Percentiles rank a stretch among this genome's conserved stretches.
These are phyloP conservation scores for Diplolepis rosae DNA, from an alignment of 2,888 invertebrate genomes.

Conservation along the genomic window DNA sequence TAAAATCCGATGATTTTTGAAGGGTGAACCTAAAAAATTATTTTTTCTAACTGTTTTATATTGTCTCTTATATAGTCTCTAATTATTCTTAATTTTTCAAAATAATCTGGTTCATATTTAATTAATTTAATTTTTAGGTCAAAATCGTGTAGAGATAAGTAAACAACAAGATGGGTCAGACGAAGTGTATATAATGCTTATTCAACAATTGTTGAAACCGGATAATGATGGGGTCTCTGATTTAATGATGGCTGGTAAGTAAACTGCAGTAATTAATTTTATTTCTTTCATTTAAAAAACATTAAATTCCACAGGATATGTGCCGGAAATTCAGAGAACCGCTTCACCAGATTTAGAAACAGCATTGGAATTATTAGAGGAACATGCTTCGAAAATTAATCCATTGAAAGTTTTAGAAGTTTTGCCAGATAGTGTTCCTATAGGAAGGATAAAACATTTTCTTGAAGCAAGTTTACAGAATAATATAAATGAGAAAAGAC, in stretches of 20 bases:
- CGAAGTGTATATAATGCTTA: constrained; percentile 77
- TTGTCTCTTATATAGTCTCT: too few relatives aligned
- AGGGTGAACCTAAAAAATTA: too few relatives aligned
- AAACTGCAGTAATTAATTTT: not conserved
- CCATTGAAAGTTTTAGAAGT: constrained; percentile 86
- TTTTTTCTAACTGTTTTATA: too few relatives aligned
- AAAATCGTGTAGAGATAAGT: constrained; percentile 56
- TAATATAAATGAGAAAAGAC: constrained; percentile 83
- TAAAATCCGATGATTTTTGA: too few relatives aligned
- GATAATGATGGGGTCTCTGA: constrained; percentile 56
- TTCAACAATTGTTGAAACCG: constrained; percentile 77
- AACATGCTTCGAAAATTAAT: constrained; percentile 89
- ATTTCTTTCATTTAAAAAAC: not conserved
- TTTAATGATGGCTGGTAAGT: constrained; percentile 58
- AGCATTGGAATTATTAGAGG: constrained; percentile 87
- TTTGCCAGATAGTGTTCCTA: constrained; percentile 86
- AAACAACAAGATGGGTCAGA: constrained; percentile 64
- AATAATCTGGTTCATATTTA: too few relatives aligned
- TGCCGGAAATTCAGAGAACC: constrained; percentile 74
- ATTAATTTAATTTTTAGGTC: constrained; percentile 45
- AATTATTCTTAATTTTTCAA: too few relatives aligned
- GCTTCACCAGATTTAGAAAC: constrained; percentile 84
- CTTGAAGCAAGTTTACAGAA: constrained; percentile 86
- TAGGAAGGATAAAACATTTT: constrained; percentile 85
- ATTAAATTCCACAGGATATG: constrained; percentile 52